Base-by-base conservation (phyloP, 2,888 invertebrate genomes). In the Drosophila mettleri region DNA sequence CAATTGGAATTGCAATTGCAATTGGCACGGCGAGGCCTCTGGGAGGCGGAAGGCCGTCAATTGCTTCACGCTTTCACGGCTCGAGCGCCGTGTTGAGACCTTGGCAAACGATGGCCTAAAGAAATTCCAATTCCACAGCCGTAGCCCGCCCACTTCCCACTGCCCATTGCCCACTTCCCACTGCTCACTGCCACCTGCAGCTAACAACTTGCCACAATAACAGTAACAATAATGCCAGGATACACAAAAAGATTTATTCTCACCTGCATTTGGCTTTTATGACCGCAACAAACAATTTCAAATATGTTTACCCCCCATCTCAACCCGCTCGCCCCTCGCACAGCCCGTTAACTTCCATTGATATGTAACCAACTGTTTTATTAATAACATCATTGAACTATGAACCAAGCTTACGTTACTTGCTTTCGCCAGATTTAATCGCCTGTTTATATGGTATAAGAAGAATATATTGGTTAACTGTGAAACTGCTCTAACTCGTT, bases 41-140 rank as follows among this genome's bases (percentile, higher is more conserved):
- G 46, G 36, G 69, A 31, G 52, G 64, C 57, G 59, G 33, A 52
- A 51, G 52, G 46, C 33, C 61, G 67, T 67, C 78, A 76, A 80
- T 77, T 80, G 81, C 78, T 63, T 80, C 60, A 78, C 84, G 81
- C 84, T 61, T 80, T 67, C 51, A 52, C 48, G 80, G 66, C 78
- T 83, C 78, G 46, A 69, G 66, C 53, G 53, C 49, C 63, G 63
- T 69, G 60, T 31, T 53, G 67, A 45, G 78, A 58, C 81, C 85
- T 80, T 84, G 85, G 65, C 63, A 45, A 69, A 62, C 69, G 66
- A 54, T 58, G 45, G 67, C 58, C 69, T 72, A 64, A 79, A 70
- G 84, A 73, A 80, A 73, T 76, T 69, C 57, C 59, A 70, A 58
- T 63, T 62, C 66, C 55, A 64, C 49, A 73, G 46, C 12, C 7